Evolutionary conservation across 2,113 vertebrate genomes (phyloP), one percentile per base, ranked within the genome.

Genomic region (Tychaedon coryphoeus): DNA sequence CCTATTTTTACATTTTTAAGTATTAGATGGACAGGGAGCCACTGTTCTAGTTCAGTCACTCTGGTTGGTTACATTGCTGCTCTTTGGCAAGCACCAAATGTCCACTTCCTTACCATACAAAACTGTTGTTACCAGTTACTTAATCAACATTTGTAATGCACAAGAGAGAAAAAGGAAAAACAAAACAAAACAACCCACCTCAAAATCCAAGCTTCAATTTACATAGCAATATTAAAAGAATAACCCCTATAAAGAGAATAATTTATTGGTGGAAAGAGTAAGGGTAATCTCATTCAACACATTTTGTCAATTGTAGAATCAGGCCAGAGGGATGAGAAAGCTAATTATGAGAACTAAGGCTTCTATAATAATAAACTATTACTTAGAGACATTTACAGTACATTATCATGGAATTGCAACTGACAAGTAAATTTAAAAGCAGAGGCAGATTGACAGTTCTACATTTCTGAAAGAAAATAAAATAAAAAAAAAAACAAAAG

Each of bases 121-220:
- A 26, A 10, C 12, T 86, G 40, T 12, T 74, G 4, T 18, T 33
- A 66, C 2, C 70, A 60, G 29, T 47, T 73, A 40, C 22, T 51
- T 60, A 57, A 80, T 31, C 26, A 53, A 8, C 6, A n/a, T n/a
- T 85, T 53, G 13, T 29, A 24, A 84, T 25, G 19, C 23, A 19
- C 23, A 76, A 53, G 19, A n/a, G 4, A 34, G 2, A 33, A 18
- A 50, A 24, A 33, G 0, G 1, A 3, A 10, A 10, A n/a, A 22
- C n/a, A 26, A 40, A 12, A 26, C 15, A 10, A n/a, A 29, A 12
- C 43, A 45, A 20, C 43, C 7, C 10, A 23, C 19, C 15, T 64
- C 43, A 61, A 67, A 47, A 79, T 42, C 16, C 14, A 86, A 36
- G 31, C 14, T 23, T 82, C 25, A 67, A 19, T 67, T 53, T 57